Conservation (phyloP, 2,113 vertebrate species). For the Oncorhynchus kisutch region DNA sequence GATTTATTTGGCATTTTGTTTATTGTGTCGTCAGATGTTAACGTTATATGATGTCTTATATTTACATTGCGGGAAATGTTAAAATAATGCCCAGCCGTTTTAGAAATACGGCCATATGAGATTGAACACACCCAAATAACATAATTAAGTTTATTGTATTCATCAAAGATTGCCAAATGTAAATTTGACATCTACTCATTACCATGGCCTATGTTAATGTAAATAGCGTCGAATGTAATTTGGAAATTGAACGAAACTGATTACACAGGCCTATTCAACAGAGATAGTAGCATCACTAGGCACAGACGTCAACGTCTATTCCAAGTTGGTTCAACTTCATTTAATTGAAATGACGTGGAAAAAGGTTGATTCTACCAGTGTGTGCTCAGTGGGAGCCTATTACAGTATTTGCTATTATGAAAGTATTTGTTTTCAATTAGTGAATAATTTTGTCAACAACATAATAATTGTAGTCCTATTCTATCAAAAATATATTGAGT, state of each 20-base stretch:
- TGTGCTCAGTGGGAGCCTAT: background rate
- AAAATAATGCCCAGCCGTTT: background rate
- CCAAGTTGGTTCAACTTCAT: no score
- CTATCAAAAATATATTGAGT: no score
- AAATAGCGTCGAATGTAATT: background rate
- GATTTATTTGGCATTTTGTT: background rate
- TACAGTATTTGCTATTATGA: background rate
- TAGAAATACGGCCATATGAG: background rate
- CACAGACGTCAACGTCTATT: no score
- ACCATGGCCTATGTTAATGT: background rate
- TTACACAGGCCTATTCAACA: background rate
- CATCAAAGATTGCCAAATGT: background rate
- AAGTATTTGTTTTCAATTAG: background rate
- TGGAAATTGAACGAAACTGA: background rate
- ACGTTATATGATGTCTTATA: background rate
- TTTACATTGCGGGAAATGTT: background rate
- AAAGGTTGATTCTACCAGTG: no score
- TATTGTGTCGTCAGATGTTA: background rate
- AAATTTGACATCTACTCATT: background rate
- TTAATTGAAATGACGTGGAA: no score
- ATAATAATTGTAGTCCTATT: background rate
- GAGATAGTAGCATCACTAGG: background rate
- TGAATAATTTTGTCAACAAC: background rate
- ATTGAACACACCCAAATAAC: background rate
- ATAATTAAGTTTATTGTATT: background rate